Conservation (phyloP, 2,113 vertebrate species). For the Natator depressus region DNA sequence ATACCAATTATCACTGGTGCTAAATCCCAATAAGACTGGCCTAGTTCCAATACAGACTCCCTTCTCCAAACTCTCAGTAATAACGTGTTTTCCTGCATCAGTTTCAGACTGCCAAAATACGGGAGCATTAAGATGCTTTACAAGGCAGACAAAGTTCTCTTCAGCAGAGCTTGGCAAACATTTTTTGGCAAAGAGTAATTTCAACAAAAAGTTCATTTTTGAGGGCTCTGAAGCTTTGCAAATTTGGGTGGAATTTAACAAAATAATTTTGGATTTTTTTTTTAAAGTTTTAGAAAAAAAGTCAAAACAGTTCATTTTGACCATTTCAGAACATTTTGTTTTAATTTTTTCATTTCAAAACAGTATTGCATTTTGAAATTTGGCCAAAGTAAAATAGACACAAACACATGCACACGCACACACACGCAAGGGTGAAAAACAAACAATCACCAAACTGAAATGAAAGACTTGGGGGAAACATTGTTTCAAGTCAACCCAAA, state of each 20-base stretch:
- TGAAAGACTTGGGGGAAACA: background rate
- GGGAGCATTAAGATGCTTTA: background rate
- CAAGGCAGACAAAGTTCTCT: background rate
- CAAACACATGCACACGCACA: background rate
- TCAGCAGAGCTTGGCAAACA: background rate
- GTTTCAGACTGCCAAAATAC: background rate
- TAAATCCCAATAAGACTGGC: background rate
- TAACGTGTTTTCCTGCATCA: background rate
- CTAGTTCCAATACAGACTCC: background rate
- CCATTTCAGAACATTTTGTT: too few species aligned
- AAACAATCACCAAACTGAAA: background rate
- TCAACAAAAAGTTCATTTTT: background rate
- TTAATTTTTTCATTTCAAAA: too few species aligned
- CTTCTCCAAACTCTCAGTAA: background rate
- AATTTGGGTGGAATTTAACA: background rate
- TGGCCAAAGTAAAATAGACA: background rate
- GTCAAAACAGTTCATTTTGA: too few species aligned
- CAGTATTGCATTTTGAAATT: background rate
- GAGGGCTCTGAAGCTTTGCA: background rate
- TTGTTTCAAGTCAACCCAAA: background rate
- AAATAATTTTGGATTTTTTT: background rate
- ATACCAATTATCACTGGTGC: background rate
- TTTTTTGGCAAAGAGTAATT: background rate
- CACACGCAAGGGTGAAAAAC: background rate
- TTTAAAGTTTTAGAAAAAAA: too few species aligned